Percentiles rank a stretch among this genome's conserved stretches.
phyloP scores from a whole-genome alignment of 2,113 vertebrate species.

The Addax nasomaculatus region DNA sequence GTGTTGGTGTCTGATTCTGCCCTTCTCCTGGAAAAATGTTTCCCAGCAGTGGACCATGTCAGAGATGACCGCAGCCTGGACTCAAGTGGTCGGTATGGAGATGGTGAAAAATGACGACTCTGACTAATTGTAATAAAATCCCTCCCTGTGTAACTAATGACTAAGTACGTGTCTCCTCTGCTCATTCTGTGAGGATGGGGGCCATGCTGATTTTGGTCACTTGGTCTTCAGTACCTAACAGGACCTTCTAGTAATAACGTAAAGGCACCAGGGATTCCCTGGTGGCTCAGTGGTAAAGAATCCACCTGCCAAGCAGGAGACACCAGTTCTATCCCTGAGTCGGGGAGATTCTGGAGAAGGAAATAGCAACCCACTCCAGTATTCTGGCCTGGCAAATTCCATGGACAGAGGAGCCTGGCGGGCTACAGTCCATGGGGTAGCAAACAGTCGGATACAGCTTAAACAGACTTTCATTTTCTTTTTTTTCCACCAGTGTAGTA shows the following conservation, averaged over 20 bases:
- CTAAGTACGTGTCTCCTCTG: not conserved
- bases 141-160: not conserved
- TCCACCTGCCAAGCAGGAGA: not conserved
- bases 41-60: fast-evolving
- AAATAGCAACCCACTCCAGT: not conserved
- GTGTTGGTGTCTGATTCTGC: not conserved
- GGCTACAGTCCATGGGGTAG: not conserved
- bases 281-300: not conserved
- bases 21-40: not conserved
- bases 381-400: not conserved
- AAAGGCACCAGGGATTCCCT: not conserved
- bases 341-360: not conserved
- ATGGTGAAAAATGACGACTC: not conserved
- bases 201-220: not conserved
- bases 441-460: not conserved
- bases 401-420: not conserved
- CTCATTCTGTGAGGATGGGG: not conserved
- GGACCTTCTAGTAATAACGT: not conserved
- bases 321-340: not conserved
- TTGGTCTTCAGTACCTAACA: not conserved
- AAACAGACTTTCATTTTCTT: not conserved
- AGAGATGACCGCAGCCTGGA: not conserved
- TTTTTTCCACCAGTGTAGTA: not conserved
- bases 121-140: not conserved
- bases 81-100: not conserved